Conservation (phyloP, 1,140 invertebrate species). For the Cheumatopsyche charites region DNA sequence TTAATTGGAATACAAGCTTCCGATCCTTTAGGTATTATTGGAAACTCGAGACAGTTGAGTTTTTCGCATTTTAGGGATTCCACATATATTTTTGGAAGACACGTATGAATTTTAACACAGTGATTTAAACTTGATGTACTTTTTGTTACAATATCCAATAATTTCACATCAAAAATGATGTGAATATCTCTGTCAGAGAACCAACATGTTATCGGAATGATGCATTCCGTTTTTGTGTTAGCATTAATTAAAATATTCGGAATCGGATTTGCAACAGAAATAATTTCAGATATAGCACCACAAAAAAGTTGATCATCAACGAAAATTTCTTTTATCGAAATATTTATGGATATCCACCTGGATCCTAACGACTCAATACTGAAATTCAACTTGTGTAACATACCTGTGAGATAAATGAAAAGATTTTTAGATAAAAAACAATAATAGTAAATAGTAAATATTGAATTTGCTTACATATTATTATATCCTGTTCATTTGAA, state of each 20-base stretch:
- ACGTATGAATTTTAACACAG: slow-evolving; percentile 24
- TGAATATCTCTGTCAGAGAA: slow-evolving; percentile 30
- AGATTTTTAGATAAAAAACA: neutral
- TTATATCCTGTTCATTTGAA: slow-evolving; percentile 36
- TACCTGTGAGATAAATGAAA: slow-evolving; percentile 8
- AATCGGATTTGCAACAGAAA: slow-evolving; percentile 33
- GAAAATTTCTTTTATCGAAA: slow-evolving; percentile 36
- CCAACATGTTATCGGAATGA: slow-evolving; percentile 23
- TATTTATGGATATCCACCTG: slow-evolving; percentile 41
- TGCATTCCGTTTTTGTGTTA: slow-evolving; percentile 36
- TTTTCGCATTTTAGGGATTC: slow-evolving; percentile 19
- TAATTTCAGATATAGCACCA: slow-evolving; percentile 33
- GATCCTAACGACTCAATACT: slow-evolving; percentile 38
- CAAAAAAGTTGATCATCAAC: slow-evolving; percentile 31
- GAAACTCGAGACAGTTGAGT: slow-evolving; percentile 32
- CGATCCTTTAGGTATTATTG: slow-evolving; percentile 34
- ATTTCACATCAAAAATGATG: slow-evolving; percentile 31
- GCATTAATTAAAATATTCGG: slow-evolving; percentile 42
- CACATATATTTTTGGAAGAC: slow-evolving; percentile 34
- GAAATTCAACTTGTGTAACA: slow-evolving; percentile 35
- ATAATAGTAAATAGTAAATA: neutral
- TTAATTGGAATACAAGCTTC: slow-evolving; percentile 38
- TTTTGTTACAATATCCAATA: slow-evolving; percentile 43
- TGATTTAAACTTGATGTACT: slow-evolving; percentile 34
- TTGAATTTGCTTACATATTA: slow-evolving; percentile 34